Evolutionary conservation across 92 coral and sea anemone genomes (phyloP).

Genomic region (Epizoanthus rinbou): DNA sequence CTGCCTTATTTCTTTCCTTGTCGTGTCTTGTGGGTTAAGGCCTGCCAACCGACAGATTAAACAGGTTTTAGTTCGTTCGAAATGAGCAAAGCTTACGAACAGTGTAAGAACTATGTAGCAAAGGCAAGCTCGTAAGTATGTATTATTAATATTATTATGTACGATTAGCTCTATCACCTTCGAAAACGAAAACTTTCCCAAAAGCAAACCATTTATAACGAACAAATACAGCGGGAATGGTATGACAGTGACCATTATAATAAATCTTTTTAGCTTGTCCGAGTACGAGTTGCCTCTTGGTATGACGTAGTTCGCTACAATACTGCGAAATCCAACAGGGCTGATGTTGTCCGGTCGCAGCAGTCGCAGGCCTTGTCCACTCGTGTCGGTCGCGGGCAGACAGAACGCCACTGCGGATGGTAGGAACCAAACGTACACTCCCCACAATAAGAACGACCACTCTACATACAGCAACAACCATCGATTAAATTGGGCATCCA

Average conservation of each 20-base stretch:
- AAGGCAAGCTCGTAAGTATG: background rate
- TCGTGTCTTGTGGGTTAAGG: background rate
- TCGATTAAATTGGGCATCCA: background rate
- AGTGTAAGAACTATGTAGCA: background rate
- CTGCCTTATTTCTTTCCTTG: background rate
- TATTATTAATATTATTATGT: no score
- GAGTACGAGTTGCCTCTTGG: background rate
- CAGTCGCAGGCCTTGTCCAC: background rate
- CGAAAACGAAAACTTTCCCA: no score
- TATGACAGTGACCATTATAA: background rate
- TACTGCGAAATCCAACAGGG: background rate
- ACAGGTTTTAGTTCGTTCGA: background rate
- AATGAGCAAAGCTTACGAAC: background rate
- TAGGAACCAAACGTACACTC: background rate
- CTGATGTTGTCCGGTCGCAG: slow-evolving; percentile 2
- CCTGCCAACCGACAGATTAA: background rate
- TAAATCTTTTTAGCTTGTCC: background rate
- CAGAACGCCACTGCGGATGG: background rate
- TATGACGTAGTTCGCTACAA: background rate
- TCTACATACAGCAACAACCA: background rate
- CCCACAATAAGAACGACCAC: background rate
- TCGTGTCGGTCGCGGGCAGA: background rate
- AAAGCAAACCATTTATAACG: background rate
- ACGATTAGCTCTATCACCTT: background rate
- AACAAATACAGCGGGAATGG: background rate